Evolutionary conservation across 2,797 vertebrate species (phyloP), one percentile per base, ranked within the genome.

Genomic region (Sorex maritimensis): DNA sequence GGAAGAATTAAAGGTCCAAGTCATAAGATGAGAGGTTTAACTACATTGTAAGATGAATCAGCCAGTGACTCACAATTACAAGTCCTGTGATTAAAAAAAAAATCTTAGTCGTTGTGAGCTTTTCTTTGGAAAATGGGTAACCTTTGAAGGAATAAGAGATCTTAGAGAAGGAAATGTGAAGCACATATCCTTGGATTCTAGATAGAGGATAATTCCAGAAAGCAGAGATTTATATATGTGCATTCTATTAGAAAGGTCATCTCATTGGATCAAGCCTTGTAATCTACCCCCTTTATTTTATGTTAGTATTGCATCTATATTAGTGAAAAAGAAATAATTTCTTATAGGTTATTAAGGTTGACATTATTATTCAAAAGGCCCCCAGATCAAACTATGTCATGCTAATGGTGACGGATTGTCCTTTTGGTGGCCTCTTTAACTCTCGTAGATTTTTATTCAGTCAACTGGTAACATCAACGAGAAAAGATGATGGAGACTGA

Each of bases 21-120:
- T 69, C 55, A 19, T n/a, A 86, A 94, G 74, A 95, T 79, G 68
- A 94, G 90, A 90, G 93, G 88, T 90, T 95, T 92, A 92, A 92
- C 41, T 65, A 77, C 91, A 94, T 92, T 75, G 34, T 63, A 85
- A 87, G 86, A 93, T 95, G 94, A 96, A 82, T 96, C 93, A 97
- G 74, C 67, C 79, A 38, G 44, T 96, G 95, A 96, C 81, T 96
- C 90, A 93, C 67, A 89, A n/a, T 65, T 85, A 90, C 34, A 4
- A 90, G 88, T 90, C 11, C n/a, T 67, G 87, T 93, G 94, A 89
- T 49, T 95, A 84, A 65, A 93, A 92, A 92, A 92, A 92, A 92
- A 92, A 92, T 90, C 65, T 34, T 24, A 71, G 65, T 28, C 30
- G 69, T 52, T 79, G 65, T 81, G 30, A 78, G 21, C 34, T 78